These are phyloP conservation scores for Etia nguti DNA, from an alignment of 2,113 vertebrate species.

Conservation along the genomic window DNA sequence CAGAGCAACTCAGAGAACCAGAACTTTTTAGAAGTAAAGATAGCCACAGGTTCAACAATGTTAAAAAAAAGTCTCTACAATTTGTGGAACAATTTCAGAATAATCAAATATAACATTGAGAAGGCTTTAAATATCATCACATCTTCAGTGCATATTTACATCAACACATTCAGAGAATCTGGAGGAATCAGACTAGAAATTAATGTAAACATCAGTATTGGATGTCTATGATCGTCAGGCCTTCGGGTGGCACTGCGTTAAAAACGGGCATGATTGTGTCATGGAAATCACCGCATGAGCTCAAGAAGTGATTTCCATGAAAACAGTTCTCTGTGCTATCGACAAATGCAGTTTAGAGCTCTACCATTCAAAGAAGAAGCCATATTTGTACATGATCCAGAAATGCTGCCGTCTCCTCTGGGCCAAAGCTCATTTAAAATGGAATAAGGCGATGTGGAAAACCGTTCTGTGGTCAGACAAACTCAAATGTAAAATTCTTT, in stretches of 20 bases:
- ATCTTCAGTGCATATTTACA: too few species aligned
- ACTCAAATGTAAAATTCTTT: not conserved
- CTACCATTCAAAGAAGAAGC: not conserved
- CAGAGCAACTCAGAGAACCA: rapidly evolving
- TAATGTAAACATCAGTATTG: not conserved
- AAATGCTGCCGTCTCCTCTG: not conserved
- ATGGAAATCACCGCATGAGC: not conserved
- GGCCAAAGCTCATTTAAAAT: not conserved
- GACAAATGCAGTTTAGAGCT: not conserved
- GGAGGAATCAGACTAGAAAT: not conserved
- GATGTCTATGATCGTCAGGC: not conserved
- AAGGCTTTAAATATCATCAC: not conserved
- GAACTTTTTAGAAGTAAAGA: not conserved
- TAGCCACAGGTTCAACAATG: not conserved
- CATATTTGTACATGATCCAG: not conserved
- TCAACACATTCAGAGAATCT: not conserved
- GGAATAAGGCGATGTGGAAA: not conserved
- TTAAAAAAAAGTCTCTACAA: not conserved
- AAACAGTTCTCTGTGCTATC: not conserved
- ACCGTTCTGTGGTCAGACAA: not conserved
- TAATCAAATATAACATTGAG: not conserved
- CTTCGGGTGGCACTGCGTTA: not conserved
- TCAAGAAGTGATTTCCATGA: not conserved
- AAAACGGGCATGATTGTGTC: not conserved
- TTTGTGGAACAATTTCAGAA: not conserved